Evolutionary conservation across 2,797 vertebrate genomes (phyloP).

Genomic region (Morus bassanus): DNA sequence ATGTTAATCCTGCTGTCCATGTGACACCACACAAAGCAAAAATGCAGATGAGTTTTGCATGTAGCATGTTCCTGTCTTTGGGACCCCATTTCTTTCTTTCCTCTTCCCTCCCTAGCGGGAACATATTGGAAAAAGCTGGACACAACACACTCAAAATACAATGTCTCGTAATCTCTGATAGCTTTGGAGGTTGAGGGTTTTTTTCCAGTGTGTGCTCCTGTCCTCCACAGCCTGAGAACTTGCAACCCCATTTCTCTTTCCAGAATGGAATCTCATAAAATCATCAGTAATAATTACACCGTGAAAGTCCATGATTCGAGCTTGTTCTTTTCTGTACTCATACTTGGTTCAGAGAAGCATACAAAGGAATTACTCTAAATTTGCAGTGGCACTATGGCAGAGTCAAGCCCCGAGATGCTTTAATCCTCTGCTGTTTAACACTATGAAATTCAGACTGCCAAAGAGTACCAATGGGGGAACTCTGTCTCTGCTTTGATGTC

Average conservation of each 20-base stretch:
- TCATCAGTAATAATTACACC: background rate
- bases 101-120: background rate
- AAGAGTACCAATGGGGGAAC: slow-evolving; percentile 60
- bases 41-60: slow-evolving; percentile 1
- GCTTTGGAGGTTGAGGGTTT: background rate
- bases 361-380: slow-evolving; percentile 29
- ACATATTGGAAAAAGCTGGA: background rate
- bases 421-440: slow-evolving; percentile 58
- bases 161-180: background rate
- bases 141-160: background rate
- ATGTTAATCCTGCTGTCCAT: slow-evolving; percentile 13
- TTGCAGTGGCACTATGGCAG: slow-evolving; percentile 14
- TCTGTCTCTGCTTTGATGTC: slow-evolving; percentile 61
- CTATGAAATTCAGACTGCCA: slow-evolving; percentile 67
- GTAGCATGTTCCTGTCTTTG: background rate
- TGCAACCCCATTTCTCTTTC: background rate
- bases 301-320: background rate
- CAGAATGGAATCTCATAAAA: background rate
- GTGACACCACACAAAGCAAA: background rate
- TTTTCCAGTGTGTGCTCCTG: background rate
- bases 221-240: background rate
- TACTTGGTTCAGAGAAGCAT: slow-evolving; percentile 7
- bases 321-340: background rate
- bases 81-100: background rate
- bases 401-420: slow-evolving; percentile 51